A percentile compares a stretch with the other conserved stretches of the same genome.
phyloP scores from a whole-genome alignment of 2,888 invertebrate genomes.

The Prosopocoilus inquinatus region DNA sequence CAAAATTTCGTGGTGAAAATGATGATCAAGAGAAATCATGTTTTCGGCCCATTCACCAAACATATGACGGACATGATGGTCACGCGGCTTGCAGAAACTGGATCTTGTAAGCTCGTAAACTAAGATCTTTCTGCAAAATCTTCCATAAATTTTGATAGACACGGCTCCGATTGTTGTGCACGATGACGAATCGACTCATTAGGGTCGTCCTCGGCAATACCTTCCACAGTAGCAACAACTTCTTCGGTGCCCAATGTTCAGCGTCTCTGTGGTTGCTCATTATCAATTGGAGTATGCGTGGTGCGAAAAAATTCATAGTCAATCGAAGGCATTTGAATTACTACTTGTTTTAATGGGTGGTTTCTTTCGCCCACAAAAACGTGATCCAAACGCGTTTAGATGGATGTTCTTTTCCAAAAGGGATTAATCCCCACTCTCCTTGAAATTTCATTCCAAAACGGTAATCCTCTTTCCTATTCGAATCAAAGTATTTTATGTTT shows the following conservation, averaged over 20 bases:
- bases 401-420: too few relatives aligned
- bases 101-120: slow-evolving; percentile 29
- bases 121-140: slow-evolving; percentile 31
- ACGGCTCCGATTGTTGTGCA: slow-evolving; percentile 30
- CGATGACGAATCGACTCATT: slow-evolving; percentile 30
- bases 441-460: too few relatives aligned
- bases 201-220: slow-evolving; percentile 29
- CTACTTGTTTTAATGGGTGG: too few relatives aligned
- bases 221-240: slow-evolving; percentile 26
- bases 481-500: too few relatives aligned
- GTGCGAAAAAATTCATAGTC: slow-evolving; percentile 27
- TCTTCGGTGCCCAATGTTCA: slow-evolving; percentile 23
- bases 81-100: slow-evolving; percentile 24
- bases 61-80: too few relatives aligned
- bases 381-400: too few relatives aligned
- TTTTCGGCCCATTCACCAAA: slow-evolving; percentile 31
- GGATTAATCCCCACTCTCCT: too few relatives aligned
- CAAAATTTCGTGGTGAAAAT: slow-evolving; percentile 24
- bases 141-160: slow-evolving; percentile 32
- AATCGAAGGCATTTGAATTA: too few relatives aligned
- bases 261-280: slow-evolving; percentile 22
- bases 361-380: too few relatives aligned
- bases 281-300: slow-evolving; percentile 27
- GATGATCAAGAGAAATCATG: slow-evolving; percentile 23
- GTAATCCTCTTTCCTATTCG: too few relatives aligned